Evolutionary conservation across 2,797 vertebrate genomes (phyloP), one percentile per base, ranked within the genome.

Genomic region (Chromobotia macracanthus): DNA sequence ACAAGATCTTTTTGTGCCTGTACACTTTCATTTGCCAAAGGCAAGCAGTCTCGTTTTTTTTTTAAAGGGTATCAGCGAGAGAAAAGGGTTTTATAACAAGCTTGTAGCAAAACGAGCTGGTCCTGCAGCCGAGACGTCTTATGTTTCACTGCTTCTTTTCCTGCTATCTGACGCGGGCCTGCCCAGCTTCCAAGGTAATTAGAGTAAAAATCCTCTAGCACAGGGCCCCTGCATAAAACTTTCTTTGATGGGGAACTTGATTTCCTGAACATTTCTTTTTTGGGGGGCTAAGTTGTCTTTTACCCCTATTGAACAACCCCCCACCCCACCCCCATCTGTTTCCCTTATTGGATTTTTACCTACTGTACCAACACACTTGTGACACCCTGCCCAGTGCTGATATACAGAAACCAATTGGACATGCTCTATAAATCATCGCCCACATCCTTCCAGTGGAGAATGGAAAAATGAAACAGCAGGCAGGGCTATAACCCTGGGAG

Each of bases 361-460:
- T 90, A 84, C 78, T 82, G 83, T 83, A 84, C 87, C 89, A 88
- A 73, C 89, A 90, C 88, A 89, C 87, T 87, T 74, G 84, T 88
- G 90, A 91, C 88, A 83, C 85, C 84, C 83, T 75, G 89, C 81
- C 86, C 86, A 85, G 83, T 77, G 80, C 87, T 87, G 91, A 82
- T 87, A 92, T 91, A 91, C 87, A 90, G 77, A 91, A 82, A 88
- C 88, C 90, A 86, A 90, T 87, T 89, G 89, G 91, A 91, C 82
- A 86, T 88, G 89, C 88, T 90, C 89, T 88, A 88, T 89, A 90
- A 93, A 91, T 91, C 91, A 91, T 91, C 88, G 90, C 89, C 87
- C 86, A 88, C 85, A 90, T 92, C 88, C 88, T 89, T 92, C 88
- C 88, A 90, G 86, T 87, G 90, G 86, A 88, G 90, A 72, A 85